Base-by-base conservation (phyloP, 2,888 invertebrate genomes). In the Ochropleura plecta region DNA sequence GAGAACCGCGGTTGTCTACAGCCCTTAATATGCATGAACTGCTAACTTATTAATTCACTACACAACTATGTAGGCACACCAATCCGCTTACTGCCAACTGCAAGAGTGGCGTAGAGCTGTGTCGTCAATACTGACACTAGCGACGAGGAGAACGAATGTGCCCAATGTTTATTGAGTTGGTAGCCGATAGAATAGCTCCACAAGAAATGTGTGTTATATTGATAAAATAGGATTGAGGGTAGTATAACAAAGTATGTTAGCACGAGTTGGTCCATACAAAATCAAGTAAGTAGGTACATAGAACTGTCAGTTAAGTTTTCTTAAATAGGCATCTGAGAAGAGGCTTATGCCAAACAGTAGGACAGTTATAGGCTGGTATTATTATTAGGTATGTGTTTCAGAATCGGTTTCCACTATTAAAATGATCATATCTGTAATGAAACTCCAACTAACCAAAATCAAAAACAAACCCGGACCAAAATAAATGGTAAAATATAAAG, bases 11-110 rank as follows among this genome's bases (percentile, higher is more conserved):
- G 92, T 89, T 91, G 90, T 86, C 89, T 83, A 86, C 86, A 79
- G 86, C 85, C 89, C 90, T 93, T 88, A 93, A 93, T 94, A 94
- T 94, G 92, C 93, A 94, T 93, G 92, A 94, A 91, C 91, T 91
- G 82, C 89, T 91, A 93, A 93, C 93, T 92, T 93, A 93, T 91
- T 93, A 92, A 92, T 93, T 93, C 91, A 91, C 89, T 90, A 90
- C 84, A 91, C 88, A 90, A 90, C 90, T 91, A 89, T 88, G 88
- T 85, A 87, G 84, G 88, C 86, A 83, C 66, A 70, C 72, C 80
- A 85, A 86, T 88, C 83, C 73, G 78, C 76, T 83, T 77, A 81
- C 63, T 62, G 76, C 59, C 51, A n/a, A 78, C 70, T 60, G 62
- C 40, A 48, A 60, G 48, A 44, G 42, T 78, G 70, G 62, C 73